Evolutionary conservation across 2,113 vertebrate genomes (phyloP), one percentile per base, ranked within the genome.

Genomic region (Pogona vitticeps): DNA sequence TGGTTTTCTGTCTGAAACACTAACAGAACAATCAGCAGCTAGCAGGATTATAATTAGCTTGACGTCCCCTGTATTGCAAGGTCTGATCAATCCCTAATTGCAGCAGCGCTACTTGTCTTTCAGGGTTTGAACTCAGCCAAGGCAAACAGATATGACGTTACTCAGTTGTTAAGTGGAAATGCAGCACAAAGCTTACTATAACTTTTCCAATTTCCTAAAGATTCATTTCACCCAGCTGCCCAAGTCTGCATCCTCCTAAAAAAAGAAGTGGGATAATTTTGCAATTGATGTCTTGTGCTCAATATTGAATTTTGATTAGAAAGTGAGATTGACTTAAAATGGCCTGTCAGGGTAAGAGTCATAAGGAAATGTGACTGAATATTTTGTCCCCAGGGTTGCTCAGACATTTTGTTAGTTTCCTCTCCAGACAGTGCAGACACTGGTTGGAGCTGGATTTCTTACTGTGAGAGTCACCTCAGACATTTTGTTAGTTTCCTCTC

Each of bases 51-150:
- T 77, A 83, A 91, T 92, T 86, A 86, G 28, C 81, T 56, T 77
- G 88, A 87, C 46, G 71, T 83, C 90, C 86, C 89, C 67, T 91
- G 90, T 91, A 89, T 82, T 80, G 85, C 68, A 89, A 59, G 21
- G 18, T 65, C 61, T 88, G n/a, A n/a, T n/a, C n/a, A 76, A 88
- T 86, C 73, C 77, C 86, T 87, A 91, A 85, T 88, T 86, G 90
- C 87, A 91, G 87, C 67, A 90, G 67, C 46, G 85, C 79, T 77
- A 82, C 61, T 63, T 92, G 59, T 76, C 84, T 89, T 92, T 75
- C 23, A 63, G 85, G 85, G 67, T 31, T 71, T 80, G 77, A 36
- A 17, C 68, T 80, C 79, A 89, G 63, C 26, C 85, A 87, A 91
- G 58, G 63, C 63, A 72, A 42, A 77, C 70, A 90, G 88, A 92